These are phyloP conservation scores for Anas flavirostris DNA, from an alignment of 2,797 vertebrate species.

Conservation along the genomic window DNA sequence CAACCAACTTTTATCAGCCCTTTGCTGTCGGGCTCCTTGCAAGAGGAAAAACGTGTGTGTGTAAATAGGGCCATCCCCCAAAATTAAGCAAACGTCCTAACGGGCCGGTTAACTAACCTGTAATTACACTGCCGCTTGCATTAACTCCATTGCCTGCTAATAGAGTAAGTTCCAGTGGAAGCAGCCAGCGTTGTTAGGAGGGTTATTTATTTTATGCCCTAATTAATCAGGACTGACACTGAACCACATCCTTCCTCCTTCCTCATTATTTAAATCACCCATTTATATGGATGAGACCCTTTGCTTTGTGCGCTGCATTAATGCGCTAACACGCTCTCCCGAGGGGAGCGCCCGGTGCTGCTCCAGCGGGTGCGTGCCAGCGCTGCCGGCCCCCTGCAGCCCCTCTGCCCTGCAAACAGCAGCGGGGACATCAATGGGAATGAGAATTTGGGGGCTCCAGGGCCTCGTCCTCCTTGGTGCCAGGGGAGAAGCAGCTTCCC, in stretches of 20 bases:
- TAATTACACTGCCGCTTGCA: slow-evolving; percentile 81
- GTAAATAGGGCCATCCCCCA: neutral
- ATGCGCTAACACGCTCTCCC: slow-evolving; percentile 86
- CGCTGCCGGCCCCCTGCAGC: slow-evolving; percentile 1
- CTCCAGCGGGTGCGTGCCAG: slow-evolving; percentile 77
- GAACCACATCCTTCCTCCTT: slow-evolving; percentile 92
- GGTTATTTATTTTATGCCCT: slow-evolving; percentile 88
- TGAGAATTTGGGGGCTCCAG: neutral
- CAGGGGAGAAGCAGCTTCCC: neutral
- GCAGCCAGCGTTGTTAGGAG: slow-evolving; percentile 75
- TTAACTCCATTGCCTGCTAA: slow-evolving; percentile 81
- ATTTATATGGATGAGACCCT: slow-evolving; percentile 90
- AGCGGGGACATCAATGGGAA: neutral
- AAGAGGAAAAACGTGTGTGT: neutral
- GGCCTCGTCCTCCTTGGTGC: fast-evolving
- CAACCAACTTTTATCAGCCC: neutral
- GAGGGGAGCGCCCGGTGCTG: slow-evolving; percentile 56
- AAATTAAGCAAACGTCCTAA: slow-evolving; percentile 63
- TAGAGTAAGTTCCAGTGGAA: slow-evolving; percentile 78
- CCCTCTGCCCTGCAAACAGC: neutral
- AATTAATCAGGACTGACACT: slow-evolving; percentile 95
- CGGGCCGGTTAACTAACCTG: slow-evolving; percentile 75
- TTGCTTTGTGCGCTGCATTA: slow-evolving; percentile 89
- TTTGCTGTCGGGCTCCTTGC: neutral
- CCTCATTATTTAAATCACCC: slow-evolving; percentile 94